These are phyloP conservation scores for Chrysina gloriosa DNA, from an alignment of 2,888 invertebrate genomes.

Conservation along the genomic window DNA sequence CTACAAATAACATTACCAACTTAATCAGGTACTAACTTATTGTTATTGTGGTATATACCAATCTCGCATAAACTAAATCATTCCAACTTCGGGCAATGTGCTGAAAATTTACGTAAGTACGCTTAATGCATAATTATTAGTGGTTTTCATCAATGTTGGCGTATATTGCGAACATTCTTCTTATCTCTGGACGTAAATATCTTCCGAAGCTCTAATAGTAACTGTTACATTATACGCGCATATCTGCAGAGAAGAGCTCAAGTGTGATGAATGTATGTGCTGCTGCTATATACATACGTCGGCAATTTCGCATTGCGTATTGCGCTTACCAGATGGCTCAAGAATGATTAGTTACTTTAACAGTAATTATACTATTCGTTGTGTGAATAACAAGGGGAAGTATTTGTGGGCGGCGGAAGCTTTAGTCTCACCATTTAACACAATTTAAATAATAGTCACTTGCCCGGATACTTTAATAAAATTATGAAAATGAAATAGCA, in stretches of 20 bases:
- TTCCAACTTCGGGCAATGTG: neutral
- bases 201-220: conserved; percentile 16
- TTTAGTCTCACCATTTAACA: conserved; percentile 48
- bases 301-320: conserved; percentile 27
- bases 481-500: conserved; percentile 6
- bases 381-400: conserved; percentile 42
- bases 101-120: neutral
- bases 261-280: conserved; percentile 21
- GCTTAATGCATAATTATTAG: neutral
- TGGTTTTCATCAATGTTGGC: neutral
- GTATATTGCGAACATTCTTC: conserved; percentile 6
- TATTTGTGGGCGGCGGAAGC: conserved; percentile 53
- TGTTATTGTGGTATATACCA: no score
- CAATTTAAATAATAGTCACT: conserved; percentile 53
- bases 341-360: conserved; percentile 35
- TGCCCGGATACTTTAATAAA: conserved; percentile 40
- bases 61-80: conserved; percentile 3
- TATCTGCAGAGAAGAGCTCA: conserved; percentile 13
- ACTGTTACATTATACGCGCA: conserved; percentile 29
- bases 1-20: no score
- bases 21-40: no score
- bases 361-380: conserved; percentile 30
- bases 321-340: conserved; percentile 36
- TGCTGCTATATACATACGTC: no score
- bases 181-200: conserved; percentile 24